These are phyloP conservation scores for Corythucha ciliata DNA, from an alignment of 2,888 invertebrate genomes.

Conservation along the genomic window DNA sequence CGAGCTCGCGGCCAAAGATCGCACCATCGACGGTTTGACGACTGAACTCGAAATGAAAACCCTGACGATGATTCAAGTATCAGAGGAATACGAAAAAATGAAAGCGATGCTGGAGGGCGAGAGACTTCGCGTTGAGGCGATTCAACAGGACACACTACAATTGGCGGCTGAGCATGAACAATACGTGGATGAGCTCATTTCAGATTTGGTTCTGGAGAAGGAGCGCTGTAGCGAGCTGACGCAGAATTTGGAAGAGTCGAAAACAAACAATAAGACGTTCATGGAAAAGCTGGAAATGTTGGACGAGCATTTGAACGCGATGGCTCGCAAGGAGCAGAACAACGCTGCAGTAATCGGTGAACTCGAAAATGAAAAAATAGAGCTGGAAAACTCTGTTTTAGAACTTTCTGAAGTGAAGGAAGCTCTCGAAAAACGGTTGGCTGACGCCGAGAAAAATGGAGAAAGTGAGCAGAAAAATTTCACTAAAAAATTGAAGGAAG, in stretches of 20 bases:
- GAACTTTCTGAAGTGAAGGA: constrained; percentile 14
- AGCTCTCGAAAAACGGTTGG: constrained; percentile 17
- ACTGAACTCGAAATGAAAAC: constrained; percentile 29
- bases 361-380: constrained; percentile 17
- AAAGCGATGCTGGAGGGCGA: constrained; percentile 23
- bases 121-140: not conserved
- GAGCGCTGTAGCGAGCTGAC: constrained; percentile 28
- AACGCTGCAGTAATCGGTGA: constrained; percentile 13
- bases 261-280: constrained; percentile 4
- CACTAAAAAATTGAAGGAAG: not conserved
- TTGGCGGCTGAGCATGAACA: constrained; percentile 28
- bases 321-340: constrained; percentile 10
- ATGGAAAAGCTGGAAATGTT: constrained; percentile 7
- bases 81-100: constrained; percentile 28
- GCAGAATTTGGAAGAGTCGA: constrained; percentile 14
- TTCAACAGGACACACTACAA: constrained; percentile 15
- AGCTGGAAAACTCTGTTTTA: constrained; percentile 16
- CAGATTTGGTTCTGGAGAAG: constrained; percentile 31
- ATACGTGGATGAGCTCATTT: constrained; percentile 30
- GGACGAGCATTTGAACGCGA: constrained; percentile 9
- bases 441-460: constrained; percentile 7
- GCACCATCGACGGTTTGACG: constrained; percentile 18
- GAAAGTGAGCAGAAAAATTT: constrained; percentile 17
- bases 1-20: constrained; percentile 23
- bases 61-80: constrained; percentile 25